Evolutionary conservation across 2,888 invertebrate species (phyloP), one percentile per base, ranked within the genome.

Genomic region (Dugesia japonica): DNA sequence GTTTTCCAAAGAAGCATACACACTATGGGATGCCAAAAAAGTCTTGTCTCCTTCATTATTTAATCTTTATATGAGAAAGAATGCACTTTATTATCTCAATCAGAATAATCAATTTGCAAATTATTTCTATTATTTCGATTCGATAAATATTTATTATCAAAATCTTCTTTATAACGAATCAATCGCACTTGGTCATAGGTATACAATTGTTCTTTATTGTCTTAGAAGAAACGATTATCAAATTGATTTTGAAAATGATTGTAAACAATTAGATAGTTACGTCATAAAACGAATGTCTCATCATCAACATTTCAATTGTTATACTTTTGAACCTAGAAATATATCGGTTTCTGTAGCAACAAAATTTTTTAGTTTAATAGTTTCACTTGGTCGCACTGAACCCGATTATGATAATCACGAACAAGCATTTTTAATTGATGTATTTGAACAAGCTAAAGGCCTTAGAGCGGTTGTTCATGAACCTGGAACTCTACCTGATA

Each of bases 371-470:
- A 71, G 77, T 7, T 26, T 78, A 20, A 71, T 74, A 1, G 78
- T 78, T 13, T 72, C 74, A 15, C 31, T 78, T 13, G 77, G 77
- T 26, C n/a, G 56, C 7, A 38, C 74, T 7, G 38, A 73, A 23
- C 78, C 76, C 0, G 71, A 78, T 23, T 78, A 73, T 31, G 27
- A 20, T 20, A 26, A 73, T 15, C 20, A 71, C 7, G 72, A 78
- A 74, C 77, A 77, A 38, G 77, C 72, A 23, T 78, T 78, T 56
- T n/a, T 78, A 0, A 27, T 27, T 17, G 78, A 78, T 27, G 56
- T 78, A 1, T 78, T 78, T 74, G 78, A 78, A 28, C 78, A 78
- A 38, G 78, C 78, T 13, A 73, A 26, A 4, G 78, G 78, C 15
- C 73, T 78, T 1, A 38, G 77, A 23, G 73, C 78, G 1, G 78